These are phyloP conservation scores for Catotricha subobsoleta DNA, from an alignment of 2,888 invertebrate genomes.

Conservation along the genomic window DNA sequence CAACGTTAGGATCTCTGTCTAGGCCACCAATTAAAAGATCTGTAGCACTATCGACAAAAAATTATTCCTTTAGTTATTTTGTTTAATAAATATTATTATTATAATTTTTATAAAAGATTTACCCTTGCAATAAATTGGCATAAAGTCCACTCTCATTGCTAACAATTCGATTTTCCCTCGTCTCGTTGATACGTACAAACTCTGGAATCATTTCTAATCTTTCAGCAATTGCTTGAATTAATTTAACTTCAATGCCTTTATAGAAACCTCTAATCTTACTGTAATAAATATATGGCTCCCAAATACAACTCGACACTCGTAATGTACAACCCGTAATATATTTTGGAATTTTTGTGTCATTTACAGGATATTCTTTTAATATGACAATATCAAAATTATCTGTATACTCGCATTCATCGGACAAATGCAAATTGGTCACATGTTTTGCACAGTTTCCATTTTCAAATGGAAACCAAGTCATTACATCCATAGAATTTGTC, in stretches of 20 bases:
- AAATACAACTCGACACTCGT: constrained; percentile 20
- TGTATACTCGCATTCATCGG: constrained; percentile 21
- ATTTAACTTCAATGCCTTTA: constrained; percentile 22
- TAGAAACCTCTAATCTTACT: constrained; percentile 6
- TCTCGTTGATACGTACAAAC: background rate
- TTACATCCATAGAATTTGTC: constrained; percentile 17
- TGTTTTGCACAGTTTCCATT: constrained; percentile 23
- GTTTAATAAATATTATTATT: no score
- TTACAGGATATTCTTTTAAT: background rate
- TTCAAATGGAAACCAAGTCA: constrained; percentile 25
- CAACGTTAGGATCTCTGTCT: no score
- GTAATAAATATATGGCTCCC: constrained; percentile 23
- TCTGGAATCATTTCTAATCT: constrained; percentile 19
- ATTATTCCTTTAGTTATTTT: no score
- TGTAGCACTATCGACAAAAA: no score
- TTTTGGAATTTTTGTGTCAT: constrained; percentile 21
- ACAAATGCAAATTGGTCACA: constrained; percentile 8
- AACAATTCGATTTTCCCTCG: no score
- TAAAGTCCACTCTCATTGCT: no score
- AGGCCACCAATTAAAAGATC: no score
- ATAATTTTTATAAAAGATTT: no score
- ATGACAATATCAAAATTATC: no score
- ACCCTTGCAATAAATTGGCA: no score
- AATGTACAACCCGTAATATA: constrained; percentile 23
- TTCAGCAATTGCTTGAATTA: constrained; percentile 22